phyloP scores from a whole-genome alignment of 1,140 invertebrate genomes.

The Lepidurus couesii region DNA sequence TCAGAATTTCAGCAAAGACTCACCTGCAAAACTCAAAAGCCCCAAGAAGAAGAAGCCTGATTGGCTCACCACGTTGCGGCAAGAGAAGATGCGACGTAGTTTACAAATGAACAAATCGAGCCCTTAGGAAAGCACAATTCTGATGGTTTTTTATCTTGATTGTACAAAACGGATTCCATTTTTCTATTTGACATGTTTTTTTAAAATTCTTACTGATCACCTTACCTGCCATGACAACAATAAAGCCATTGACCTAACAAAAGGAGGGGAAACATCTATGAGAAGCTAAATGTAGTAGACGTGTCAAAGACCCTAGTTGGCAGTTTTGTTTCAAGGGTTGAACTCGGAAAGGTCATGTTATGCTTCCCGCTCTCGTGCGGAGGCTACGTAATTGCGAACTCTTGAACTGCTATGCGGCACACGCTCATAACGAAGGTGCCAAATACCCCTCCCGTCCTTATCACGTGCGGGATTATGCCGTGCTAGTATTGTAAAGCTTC shows the following conservation, averaged over 20 bases:
- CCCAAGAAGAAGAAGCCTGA: constrained; percentile 26
- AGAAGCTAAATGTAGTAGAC: constrained; percentile 5
- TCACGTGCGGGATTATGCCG: constrained; percentile 13
- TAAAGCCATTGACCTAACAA: constrained; percentile 11
- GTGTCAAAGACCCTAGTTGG: not conserved
- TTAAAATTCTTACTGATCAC: not conserved
- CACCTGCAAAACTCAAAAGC: not conserved
- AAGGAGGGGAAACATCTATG: not conserved
- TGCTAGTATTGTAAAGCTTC: constrained; percentile 2
- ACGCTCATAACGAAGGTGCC: constrained; percentile 13
- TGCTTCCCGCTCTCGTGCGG: not conserved
- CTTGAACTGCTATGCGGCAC: not conserved
- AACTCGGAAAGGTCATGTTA: not conserved
- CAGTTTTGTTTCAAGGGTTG: not conserved
- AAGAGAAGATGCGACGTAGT: not conserved
- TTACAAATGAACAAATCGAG: constrained; percentile 4
- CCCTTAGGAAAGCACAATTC: not conserved
- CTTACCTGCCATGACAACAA: constrained; percentile 6
- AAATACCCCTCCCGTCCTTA: not conserved
- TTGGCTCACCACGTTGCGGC: constrained; percentile 30
- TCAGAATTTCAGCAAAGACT: not conserved
- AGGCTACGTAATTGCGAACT: not conserved
- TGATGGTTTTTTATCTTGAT: not conserved
- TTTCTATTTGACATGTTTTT: not conserved
- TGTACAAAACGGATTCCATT: not conserved